phyloP scores from a whole-genome alignment of 2,113 vertebrate genomes.

The Carassius gibelio region DNA sequence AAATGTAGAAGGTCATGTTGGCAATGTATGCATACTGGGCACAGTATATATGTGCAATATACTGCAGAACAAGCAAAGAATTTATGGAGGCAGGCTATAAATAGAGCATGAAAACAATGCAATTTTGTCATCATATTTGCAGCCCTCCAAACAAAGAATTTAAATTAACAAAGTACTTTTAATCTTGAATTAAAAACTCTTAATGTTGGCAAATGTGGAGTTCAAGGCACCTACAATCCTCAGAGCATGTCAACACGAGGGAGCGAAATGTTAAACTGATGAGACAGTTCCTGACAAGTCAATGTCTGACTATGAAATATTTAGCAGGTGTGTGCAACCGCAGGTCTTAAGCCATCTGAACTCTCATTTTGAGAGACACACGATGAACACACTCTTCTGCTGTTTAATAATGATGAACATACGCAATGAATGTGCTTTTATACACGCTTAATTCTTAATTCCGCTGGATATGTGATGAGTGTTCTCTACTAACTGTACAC shows the following conservation, averaged over 20 bases:
- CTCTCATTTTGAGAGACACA: conserved; percentile 23
- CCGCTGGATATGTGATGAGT: background rate
- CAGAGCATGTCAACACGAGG: conserved; percentile 15
- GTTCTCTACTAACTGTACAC: background rate
- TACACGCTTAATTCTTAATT: background rate
- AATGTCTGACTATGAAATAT: conserved; percentile 43
- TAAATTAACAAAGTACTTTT: background rate
- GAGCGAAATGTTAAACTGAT: conserved; percentile 32
- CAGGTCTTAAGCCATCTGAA: conserved; percentile 29
- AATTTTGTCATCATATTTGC: background rate
- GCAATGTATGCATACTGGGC: background rate
- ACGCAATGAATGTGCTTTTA: background rate
- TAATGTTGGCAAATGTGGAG: conserved; percentile 5
- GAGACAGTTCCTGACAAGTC: conserved; percentile 31
- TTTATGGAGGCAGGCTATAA: background rate
- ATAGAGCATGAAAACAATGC: background rate
- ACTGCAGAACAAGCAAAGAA: background rate
- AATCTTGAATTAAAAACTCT: conserved; percentile 15
- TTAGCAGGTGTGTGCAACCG: conserved; percentile 37
- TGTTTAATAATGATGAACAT: background rate
- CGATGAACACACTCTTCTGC: background rate
- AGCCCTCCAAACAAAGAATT: background rate
- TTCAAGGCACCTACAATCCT: conserved; percentile 8
- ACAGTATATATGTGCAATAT: background rate
- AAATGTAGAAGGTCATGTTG: background rate